phyloP scores from a whole-genome alignment of 1,140 invertebrate genomes.

The Helicoverpa armigera region DNA sequence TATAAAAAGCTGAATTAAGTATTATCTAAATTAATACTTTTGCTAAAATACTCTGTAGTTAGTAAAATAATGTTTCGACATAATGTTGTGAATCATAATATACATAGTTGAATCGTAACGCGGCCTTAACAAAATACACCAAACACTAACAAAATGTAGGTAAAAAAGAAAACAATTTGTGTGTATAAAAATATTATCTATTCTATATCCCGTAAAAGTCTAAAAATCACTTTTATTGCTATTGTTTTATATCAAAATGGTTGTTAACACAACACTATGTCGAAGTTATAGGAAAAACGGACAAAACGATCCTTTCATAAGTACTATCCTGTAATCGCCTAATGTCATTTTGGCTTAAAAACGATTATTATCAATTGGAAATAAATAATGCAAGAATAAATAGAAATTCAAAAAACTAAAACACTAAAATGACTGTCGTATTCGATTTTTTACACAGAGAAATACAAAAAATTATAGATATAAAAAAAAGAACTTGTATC shows the following conservation, averaged over 20 bases:
- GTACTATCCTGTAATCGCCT: constrained; percentile 49
- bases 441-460: constrained; percentile 37
- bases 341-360: constrained; percentile 41
- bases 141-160: background rate
- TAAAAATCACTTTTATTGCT: constrained; percentile 20
- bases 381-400: constrained; percentile 44
- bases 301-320: constrained; percentile 1
- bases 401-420: constrained; percentile 35
- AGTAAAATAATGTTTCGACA: constrained; percentile 36
- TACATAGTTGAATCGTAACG: too few species aligned
- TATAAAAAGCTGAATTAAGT: constrained; percentile 57
- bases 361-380: background rate
- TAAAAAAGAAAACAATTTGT: background rate
- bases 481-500: constrained; percentile 26
- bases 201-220: constrained; percentile 7
- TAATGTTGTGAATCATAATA: constrained; percentile 22
- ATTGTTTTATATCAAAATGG: background rate
- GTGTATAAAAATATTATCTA: constrained; percentile 40
- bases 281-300: constrained; percentile 27
- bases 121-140: too few species aligned
- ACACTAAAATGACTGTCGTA: constrained; percentile 43
- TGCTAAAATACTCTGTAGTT: constrained; percentile 55
- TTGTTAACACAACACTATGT: constrained; percentile 37
- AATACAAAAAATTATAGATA: background rate
- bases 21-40: constrained; percentile 62